Evolutionary conservation across 2,797 vertebrate genomes (phyloP).

Genomic region (Karalla daura): DNA sequence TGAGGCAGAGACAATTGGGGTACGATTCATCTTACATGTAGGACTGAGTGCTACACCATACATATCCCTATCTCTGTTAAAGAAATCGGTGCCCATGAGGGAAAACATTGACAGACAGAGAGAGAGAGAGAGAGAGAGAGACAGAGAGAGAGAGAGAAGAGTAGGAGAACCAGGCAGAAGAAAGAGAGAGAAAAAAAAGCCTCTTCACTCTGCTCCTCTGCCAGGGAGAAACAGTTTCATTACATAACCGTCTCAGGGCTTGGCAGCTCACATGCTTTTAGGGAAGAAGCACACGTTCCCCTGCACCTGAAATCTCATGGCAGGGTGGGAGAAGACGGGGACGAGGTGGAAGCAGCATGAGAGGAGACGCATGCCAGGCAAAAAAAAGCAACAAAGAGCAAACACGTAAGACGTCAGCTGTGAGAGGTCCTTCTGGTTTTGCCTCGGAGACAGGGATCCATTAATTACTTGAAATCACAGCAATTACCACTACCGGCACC

Average conservation of each 20-base stretch:
- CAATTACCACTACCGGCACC: background rate
- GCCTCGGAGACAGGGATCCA: background rate
- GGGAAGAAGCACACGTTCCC: slow-evolving; percentile 74
- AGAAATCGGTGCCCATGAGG: slow-evolving; percentile 2
- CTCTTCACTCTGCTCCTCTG: slow-evolving; percentile 55
- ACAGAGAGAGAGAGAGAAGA: slow-evolving; percentile 17
- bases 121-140: slow-evolving; percentile 19
- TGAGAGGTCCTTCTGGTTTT: background rate
- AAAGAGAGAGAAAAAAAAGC: slow-evolving; percentile 43
- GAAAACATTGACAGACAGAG: slow-evolving; percentile 1
- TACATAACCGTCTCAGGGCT: slow-evolving; percentile 72
- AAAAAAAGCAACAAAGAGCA: slow-evolving; percentile 6
- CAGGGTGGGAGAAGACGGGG: slow-evolving; percentile 39
- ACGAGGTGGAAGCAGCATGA: slow-evolving; percentile 38
- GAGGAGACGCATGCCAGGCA: slow-evolving; percentile 7
- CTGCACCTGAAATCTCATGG: slow-evolving; percentile 70
- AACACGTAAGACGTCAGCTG: background rate
- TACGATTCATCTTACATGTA: slow-evolving; percentile 23
- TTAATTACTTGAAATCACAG: background rate
- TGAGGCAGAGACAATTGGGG: slow-evolving; percentile 29
- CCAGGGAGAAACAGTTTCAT: slow-evolving; percentile 69
- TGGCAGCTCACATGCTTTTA: slow-evolving; percentile 78
- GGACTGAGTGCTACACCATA: slow-evolving; percentile 36
- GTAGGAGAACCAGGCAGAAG: slow-evolving; percentile 33
- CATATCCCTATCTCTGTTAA: background rate